phyloP scores from a whole-genome alignment of 2,113 vertebrate genomes.

The Patagioenas fasciata region DNA sequence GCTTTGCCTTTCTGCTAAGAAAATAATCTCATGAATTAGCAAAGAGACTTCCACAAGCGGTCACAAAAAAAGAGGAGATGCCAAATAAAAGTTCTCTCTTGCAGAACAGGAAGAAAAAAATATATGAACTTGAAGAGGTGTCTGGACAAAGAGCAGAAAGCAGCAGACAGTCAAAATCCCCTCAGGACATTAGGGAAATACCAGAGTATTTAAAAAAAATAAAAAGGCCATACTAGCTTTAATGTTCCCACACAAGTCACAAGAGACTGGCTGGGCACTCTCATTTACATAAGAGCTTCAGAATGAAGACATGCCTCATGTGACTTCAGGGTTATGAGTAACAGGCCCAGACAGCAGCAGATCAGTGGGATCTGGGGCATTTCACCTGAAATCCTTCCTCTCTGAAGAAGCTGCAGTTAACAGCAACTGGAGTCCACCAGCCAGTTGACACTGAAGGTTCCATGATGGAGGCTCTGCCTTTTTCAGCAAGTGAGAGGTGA shows the following conservation, averaged over 20 bases:
- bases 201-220: neutral
- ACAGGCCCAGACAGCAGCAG: neutral
- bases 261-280: neutral
- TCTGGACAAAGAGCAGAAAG: constrained; percentile 1
- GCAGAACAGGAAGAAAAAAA: constrained; percentile 31
- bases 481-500: neutral
- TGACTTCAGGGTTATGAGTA: constrained; percentile 39
- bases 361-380: neutral
- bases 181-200: constrained; percentile 50
- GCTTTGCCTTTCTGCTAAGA: neutral
- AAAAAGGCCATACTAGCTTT: neutral
- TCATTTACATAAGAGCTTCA: constrained; percentile 40
- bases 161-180: constrained; percentile 50
- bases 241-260: constrained; percentile 17
- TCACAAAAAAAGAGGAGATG: constrained; percentile 28
- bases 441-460: too few relatives aligned
- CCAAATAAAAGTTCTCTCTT: constrained; percentile 19
- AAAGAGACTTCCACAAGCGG: neutral
- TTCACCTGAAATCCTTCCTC: neutral
- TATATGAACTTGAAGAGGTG: neutral
- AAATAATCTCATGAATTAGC: neutral
- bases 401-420: neutral
- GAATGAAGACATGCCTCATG: constrained; percentile 31
- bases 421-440: neutral
- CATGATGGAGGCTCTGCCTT: neutral